These are phyloP conservation scores for Darevskia mixta DNA, from an alignment of 2,797 vertebrate genomes.

Conservation along the genomic window DNA sequence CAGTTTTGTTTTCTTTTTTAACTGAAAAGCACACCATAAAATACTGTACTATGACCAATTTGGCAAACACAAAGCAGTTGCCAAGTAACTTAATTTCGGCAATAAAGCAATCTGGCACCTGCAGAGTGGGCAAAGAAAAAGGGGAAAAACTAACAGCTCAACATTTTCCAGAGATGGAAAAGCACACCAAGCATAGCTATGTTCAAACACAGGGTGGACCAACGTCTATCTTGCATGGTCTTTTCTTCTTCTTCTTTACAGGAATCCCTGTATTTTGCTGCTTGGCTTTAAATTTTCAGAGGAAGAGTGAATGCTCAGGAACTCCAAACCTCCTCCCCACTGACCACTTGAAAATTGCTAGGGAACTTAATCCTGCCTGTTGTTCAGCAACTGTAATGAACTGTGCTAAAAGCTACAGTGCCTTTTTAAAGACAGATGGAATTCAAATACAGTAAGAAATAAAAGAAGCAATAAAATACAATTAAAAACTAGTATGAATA, in stretches of 20 bases:
- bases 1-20: background rate
- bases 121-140: slow-evolving; percentile 13
- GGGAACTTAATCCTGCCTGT: too few species aligned
- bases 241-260: background rate
- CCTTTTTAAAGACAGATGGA: too few species aligned
- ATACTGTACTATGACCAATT: slow-evolving; percentile 11
- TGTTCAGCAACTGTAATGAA: too few species aligned
- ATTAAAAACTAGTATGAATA: too few species aligned
- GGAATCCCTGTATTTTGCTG: background rate
- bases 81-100: background rate
- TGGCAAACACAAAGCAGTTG: slow-evolving; percentile 28
- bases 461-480: too few species aligned
- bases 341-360: too few species aligned
- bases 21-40: background rate
- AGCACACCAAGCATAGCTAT: background rate
- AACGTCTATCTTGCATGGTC: background rate
- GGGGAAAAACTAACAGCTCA: slow-evolving; percentile 3
- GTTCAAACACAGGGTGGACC: rapidly evolving
- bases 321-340: background rate
- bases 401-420: too few species aligned
- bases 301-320: background rate
- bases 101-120: background rate
- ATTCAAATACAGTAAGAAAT: too few species aligned
- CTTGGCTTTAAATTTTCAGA: background rate
- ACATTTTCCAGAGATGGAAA: slow-evolving; percentile 32